Percentiles rank a stretch among this genome's conserved stretches.
These are phyloP conservation scores for Oreochromis tanganicae DNA, from an alignment of 2,113 vertebrate species.

Conservation along the genomic window DNA sequence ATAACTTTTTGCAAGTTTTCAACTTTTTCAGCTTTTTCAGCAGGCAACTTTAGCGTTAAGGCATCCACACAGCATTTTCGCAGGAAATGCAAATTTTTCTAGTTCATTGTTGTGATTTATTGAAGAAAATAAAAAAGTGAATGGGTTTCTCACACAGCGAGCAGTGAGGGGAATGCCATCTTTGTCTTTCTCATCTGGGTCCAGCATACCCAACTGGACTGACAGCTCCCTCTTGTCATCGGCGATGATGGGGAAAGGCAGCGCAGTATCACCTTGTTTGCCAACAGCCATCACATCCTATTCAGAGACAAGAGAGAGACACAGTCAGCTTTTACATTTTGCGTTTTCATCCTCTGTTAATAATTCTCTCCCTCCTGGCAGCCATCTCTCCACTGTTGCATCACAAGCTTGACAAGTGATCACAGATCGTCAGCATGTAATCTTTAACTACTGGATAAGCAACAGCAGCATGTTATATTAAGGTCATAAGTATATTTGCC, in stretches of 20 bases:
- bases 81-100: too few species aligned
- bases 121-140: neutral
- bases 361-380: neutral
- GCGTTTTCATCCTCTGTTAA: neutral
- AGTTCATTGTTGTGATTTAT: neutral
- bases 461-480: neutral
- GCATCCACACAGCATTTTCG: too few species aligned
- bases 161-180: constrained; percentile 88
- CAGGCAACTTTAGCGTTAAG: too few species aligned
- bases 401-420: neutral
- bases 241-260: constrained; percentile 96
- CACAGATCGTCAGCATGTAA: neutral
- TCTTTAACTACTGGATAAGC: neutral
- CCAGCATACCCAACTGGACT: constrained; percentile 88
- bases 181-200: constrained; percentile 87
- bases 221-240: constrained; percentile 85
- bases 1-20: too few species aligned
- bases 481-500: neutral
- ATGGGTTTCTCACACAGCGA: constrained; percentile 77
- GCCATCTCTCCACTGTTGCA: neutral
- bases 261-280: constrained; percentile 18
- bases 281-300: constrained; percentile 89
- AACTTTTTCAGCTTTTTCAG: too few species aligned
- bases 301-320: neutral
- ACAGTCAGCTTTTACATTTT: neutral